phyloP scores from a whole-genome alignment of 2,797 vertebrate species.

The Leptodactylus fallax region DNA sequence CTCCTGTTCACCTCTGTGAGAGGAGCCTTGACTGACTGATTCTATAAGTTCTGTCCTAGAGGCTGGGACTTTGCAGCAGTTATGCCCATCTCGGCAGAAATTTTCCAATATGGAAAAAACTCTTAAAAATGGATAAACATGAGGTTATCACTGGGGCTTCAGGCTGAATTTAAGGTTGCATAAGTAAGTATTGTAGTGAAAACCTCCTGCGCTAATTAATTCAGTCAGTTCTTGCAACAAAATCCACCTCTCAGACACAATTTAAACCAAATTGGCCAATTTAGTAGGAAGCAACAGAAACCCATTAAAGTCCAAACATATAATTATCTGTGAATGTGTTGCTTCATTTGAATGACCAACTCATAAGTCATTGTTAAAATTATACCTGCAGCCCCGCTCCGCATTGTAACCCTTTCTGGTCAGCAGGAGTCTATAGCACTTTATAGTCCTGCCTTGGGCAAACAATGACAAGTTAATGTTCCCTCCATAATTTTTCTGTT shows the following conservation, averaged over 20 bases:
- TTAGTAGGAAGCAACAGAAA: constrained; percentile 45
- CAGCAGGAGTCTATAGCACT: neutral
- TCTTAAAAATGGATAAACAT: neutral
- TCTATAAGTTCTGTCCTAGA: too few species aligned
- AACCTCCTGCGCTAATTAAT: constrained; percentile 10
- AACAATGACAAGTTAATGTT: constrained; percentile 13
- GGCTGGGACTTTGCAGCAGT: too few species aligned
- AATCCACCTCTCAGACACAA: constrained; percentile 28
- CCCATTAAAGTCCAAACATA: constrained; percentile 61
- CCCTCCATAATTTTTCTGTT: constrained; percentile 47
- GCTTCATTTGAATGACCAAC: constrained; percentile 72
- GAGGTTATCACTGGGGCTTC: neutral
- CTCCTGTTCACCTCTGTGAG: too few species aligned
- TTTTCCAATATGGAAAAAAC: neutral
- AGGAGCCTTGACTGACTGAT: too few species aligned
- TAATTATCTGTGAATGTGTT: constrained; percentile 68
- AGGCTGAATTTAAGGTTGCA: neutral
- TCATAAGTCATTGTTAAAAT: constrained; percentile 71
- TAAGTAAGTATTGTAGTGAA: constrained; percentile 5
- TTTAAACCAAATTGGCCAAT: constrained; percentile 60
- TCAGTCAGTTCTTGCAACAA: constrained; percentile 38
- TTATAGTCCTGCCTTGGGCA: neutral
- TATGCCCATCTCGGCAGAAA: too few species aligned
- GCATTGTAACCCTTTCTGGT: constrained; percentile 12
- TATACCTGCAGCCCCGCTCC: constrained; percentile 66